Evolutionary conservation across 2,888 invertebrate genomes (phyloP), one percentile per base, ranked within the genome.

Genomic region (Drosophila buzzatii): DNA sequence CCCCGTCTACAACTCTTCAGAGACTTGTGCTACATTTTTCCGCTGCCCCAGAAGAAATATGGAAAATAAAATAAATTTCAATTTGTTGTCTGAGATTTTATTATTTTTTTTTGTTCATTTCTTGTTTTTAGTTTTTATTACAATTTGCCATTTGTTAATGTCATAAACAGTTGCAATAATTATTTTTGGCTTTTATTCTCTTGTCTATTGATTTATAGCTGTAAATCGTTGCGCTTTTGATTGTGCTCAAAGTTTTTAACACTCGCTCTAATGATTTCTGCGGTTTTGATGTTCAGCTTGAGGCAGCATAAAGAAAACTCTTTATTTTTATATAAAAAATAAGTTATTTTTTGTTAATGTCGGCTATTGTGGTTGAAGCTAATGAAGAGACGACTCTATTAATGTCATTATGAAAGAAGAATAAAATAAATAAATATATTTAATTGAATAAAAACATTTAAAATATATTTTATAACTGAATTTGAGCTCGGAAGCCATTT

Each of bases 101-200:
- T 27, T 27, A 0, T 27, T 27, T 27, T 27, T 27, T 27, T 27
- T 23, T 23, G 47, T 23, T 20, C 14, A 35, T 23, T 49, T 39
- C 49, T 33, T 57, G 31, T 65, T 55, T 39, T 51, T 45, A 12
- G 4, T 69, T 82, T 82, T 89, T 81, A 83, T 89, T 81, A 81
- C 78, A 68, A 74, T 81, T 86, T 63, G 81, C 84, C 62, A 89
- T 85, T 89, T 87, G 73, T 87, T 79, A 73, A 68, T 89, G 82
- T 76, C 79, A 73, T 70, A 72, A 70, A 59, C 73, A 73, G 66
- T 70, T 71, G 69, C 64, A 70, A 53, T 62, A 64, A 82, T 66
- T 64, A 57, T 73, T 82, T 71, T 60, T 61, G 58, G 65, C 55
- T 79, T 76, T 80, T 72, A 67, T 76, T 71, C 61, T 64, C 53